A percentile compares a stretch with the other conserved stretches of the same genome.
phyloP scores from a whole-genome alignment of 1,140 invertebrate species.

The Chlorops oryzae region DNA sequence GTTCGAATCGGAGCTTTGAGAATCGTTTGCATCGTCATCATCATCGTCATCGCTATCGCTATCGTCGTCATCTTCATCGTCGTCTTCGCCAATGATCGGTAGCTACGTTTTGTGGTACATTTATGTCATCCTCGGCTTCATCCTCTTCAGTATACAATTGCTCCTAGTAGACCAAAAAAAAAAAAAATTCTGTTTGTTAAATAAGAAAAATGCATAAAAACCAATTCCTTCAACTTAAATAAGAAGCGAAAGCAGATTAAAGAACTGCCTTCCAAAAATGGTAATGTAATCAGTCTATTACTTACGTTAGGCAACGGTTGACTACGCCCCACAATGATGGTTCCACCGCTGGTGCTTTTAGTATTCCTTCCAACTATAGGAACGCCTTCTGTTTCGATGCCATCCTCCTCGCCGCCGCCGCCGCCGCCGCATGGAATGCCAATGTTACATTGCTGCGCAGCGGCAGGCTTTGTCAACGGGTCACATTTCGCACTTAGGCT shows the following conservation, averaged over 20 bases:
- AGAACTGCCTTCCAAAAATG: too few relatives aligned
- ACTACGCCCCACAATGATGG: constrained; percentile 43
- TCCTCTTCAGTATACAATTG: background rate
- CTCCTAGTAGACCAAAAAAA: background rate
- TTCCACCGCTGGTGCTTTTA: constrained; percentile 31
- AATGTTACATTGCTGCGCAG: constrained; percentile 59
- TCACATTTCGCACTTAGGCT: constrained; percentile 51
- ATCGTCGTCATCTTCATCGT: constrained; percentile 5
- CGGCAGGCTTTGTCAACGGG: constrained; percentile 53
- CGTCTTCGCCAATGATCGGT: background rate
- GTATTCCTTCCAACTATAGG: background rate
- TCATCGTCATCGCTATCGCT: constrained; percentile 21
- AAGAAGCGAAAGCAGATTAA: too few relatives aligned
- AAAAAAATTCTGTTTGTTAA: background rate
- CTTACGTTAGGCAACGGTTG: constrained; percentile 31
- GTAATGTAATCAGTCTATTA: too few relatives aligned
- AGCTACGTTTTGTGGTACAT: too few relatives aligned
- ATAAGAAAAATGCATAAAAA: too few relatives aligned
- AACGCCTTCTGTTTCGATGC: constrained; percentile 13
- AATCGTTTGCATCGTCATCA: constrained; percentile 25
- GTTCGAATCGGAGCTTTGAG: constrained; percentile 29
- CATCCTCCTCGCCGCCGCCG: constrained; percentile 2
- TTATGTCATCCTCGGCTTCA: constrained; percentile 1
- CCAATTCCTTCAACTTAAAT: background rate
- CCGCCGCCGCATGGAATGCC: constrained; percentile 56